Base-by-base conservation (phyloP, 2,797 vertebrate genomes). In the Emys orbicularis region DNA sequence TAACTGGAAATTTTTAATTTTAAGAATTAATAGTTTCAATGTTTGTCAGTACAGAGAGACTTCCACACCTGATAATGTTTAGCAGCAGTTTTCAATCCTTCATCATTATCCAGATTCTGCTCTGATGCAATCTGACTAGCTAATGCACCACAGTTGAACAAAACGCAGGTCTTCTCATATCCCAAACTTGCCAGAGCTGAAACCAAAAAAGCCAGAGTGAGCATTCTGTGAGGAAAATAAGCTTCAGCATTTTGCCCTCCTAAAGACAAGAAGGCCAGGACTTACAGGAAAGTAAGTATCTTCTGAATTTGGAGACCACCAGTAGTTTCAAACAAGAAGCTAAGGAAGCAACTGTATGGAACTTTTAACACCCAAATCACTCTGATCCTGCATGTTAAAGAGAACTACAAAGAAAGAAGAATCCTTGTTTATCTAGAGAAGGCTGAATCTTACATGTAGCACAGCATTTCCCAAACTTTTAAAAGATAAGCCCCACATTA, bases 51-150 rank as follows among this genome's bases (percentile, higher is more conserved):
- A 81, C 4, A 44, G 10, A 77, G 21, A 84, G 15, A 83, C 44
- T 15, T 47, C 37, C 37, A 53, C 97, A 99, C 99, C 99, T 99
- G 99, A 95, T 99, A 99, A 97, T 98, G 99, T 95, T 99, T 99
- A 95, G 99, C 99, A 93, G 99, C 99, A 59, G 98, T 98, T 98
- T 99, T 99, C 92, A 99, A 97, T 54, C 99, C 99, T 96, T 99
- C 99, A 49, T 99, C 99, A 0, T 98, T 99, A 96, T 99, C 99
- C 95, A 99, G 98, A 97, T 99, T 99, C 98, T 99, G 99, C 94
- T 99, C 99, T 4, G 99, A 98, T 87, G 99, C 99, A 27, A 99
- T 99, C 98, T 99, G 99, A 98, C 99, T 99, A 93, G 99, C 99
- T 98, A 99, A 72, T 1, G 99, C 99, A 41, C 99, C 99, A 83